Evolutionary conservation across 1,140 invertebrate genomes (phyloP).

Genomic region (Chironomus striatipennis): DNA sequence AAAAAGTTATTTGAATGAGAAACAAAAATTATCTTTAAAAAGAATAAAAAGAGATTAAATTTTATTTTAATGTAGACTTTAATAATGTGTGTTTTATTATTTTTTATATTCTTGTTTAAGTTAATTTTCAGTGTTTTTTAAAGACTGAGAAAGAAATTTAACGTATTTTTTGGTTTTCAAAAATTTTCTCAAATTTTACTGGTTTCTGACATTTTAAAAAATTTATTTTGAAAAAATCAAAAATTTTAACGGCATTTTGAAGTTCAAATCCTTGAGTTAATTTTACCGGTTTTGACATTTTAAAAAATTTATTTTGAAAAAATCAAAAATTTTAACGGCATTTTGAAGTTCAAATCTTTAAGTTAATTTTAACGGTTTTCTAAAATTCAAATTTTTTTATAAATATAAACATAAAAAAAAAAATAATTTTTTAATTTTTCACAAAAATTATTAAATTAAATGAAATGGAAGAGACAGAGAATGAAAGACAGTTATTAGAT

Average conservation of each 20-base stretch:
- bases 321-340: no score
- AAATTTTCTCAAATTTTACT: no score
- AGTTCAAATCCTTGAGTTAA: no score
- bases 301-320: no score
- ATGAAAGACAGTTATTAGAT: neutral
- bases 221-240: no score
- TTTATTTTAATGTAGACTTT: constrained; percentile 3
- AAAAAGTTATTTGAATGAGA: neutral
- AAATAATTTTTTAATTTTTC: neutral
- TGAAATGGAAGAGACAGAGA: neutral
- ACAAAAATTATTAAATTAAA: neutral
- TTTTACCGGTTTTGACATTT: no score
- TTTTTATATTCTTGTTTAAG: neutral
- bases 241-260: no score
- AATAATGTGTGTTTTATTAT: neutral
- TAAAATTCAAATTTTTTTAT: neutral
- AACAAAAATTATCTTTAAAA: neutral
- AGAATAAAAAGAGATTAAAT: constrained; percentile 14
- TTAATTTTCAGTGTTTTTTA: neutral
- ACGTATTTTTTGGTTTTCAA: no score
- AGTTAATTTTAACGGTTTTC: neutral
- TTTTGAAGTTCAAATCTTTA: no score
- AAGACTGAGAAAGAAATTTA: no score
- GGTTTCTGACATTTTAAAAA: no score
- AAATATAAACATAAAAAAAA: neutral